A percentile compares a stretch with the other conserved stretches of the same genome.
These are phyloP conservation scores for Tribolium madens DNA, from an alignment of 1,140 invertebrate genomes.

Conservation along the genomic window DNA sequence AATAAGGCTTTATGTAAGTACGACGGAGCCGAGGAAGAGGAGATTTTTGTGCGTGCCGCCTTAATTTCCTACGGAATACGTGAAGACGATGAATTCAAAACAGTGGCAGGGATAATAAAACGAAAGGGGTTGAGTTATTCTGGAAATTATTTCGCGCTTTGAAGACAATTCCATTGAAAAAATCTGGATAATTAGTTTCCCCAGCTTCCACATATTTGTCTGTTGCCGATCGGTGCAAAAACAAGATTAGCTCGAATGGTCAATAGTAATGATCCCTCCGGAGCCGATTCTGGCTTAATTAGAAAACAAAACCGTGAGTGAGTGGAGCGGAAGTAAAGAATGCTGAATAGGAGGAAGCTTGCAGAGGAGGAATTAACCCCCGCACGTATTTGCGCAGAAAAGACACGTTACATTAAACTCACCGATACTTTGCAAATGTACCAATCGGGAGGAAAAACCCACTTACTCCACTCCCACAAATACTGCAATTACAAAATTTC, in stretches of 20 bases:
- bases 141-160: slow-evolving; percentile 9
- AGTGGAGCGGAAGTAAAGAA: slow-evolving; percentile 49
- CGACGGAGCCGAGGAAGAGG: slow-evolving; percentile 41
- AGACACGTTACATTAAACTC: slow-evolving; percentile 53
- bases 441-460: slow-evolving; percentile 2
- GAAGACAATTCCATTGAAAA: not conserved
- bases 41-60: slow-evolving; percentile 57
- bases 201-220: slow-evolving; percentile 19
- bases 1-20: slow-evolving; percentile 42
- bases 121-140: slow-evolving; percentile 42
- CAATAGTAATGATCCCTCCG: slow-evolving; percentile 7
- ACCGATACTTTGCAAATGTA: slow-evolving; percentile 52
- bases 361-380: slow-evolving; percentile 45
- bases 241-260: slow-evolving; percentile 22
- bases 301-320: slow-evolving; percentile 44
- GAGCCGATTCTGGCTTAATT: slow-evolving; percentile 41
- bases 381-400: slow-evolving; percentile 47
- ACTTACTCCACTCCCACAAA: not conserved
- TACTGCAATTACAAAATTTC: not conserved
- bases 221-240: slow-evolving; percentile 13
- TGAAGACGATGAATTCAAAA: slow-evolving; percentile 54
- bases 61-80: slow-evolving; percentile 56
- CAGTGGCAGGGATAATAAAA: slow-evolving; percentile 48
- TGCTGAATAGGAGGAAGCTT: slow-evolving; percentile 47
- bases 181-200: slow-evolving; percentile 4